Base-by-base conservation (phyloP, 2,797 vertebrate species). In the Glyptemys insculpta region DNA sequence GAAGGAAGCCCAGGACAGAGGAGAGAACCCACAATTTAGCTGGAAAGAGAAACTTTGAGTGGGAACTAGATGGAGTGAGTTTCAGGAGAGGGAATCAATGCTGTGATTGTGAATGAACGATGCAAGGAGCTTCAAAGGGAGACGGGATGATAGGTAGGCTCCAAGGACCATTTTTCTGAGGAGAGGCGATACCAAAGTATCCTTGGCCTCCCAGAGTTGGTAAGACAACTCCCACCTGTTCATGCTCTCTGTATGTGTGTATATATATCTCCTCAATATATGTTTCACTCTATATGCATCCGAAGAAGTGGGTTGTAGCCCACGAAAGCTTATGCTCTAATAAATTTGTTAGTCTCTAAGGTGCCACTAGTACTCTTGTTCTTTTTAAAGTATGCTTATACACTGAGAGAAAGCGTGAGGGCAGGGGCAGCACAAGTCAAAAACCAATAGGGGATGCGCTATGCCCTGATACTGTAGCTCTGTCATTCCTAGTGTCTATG, bases 371-470 rank as follows among this genome's bases (percentile, higher is more conserved):
- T n/a, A n/a, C n/a, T n/a, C n/a, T n/a, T n/a, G n/a, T n/a, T n/a
- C n/a, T n/a, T n/a, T n/a, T n/a, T n/a, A n/a, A n/a, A n/a, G 49
- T 50, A 95, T 91, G 86, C 8, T 50, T 65, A 18, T 9, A 34
- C 31, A 34, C 31, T 0, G 0, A 86, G 76, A 27, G 41, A 47
- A 44, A 25, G 68, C 8, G 34, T 81, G 25, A 85, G 16, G 27
- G 50, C 37, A 90, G 74, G 57, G 21, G 41, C 21, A 18, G 5
- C 7, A 15, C 5, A 18, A 85, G 19, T 18, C 27, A 79, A 95
- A 59, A 56, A 8, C 8, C 54, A 91, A 29, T 8, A 54, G 29
- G 25, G 74, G 44, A 49, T 7, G 56, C 10, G 25, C 4, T 2
- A 2, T 68, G 82, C 37, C 57, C 50, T n/a, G 37, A 49, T 34